These are phyloP conservation scores for Harlomillsia oculata DNA, from an alignment of 1,140 invertebrate genomes.

Conservation along the genomic window DNA sequence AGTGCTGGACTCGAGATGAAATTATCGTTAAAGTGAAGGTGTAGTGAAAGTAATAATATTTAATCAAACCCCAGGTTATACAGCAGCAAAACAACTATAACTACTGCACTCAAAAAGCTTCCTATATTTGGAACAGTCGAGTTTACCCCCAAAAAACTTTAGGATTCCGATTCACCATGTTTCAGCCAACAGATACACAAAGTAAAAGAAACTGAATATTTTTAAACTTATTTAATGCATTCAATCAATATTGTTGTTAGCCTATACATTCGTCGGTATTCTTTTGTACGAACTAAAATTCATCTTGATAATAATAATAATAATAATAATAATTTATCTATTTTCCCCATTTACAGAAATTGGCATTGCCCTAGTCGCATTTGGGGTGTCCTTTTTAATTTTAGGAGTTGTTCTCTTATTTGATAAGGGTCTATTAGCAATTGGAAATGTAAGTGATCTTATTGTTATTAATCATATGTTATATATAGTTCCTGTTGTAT, in stretches of 20 bases:
- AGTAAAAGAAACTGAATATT: no score
- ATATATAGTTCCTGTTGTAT: not conserved
- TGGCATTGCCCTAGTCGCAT: slow-evolving; percentile 89
- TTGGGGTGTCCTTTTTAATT: slow-evolving; percentile 92
- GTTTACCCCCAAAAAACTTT: no score
- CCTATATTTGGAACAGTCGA: no score
- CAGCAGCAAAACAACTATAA: no score
- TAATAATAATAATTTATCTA: not conserved
- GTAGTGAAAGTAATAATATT: no score
- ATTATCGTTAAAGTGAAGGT: no score
- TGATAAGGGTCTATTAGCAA: slow-evolving; percentile 94
- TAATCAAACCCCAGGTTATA: no score
- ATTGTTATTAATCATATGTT: not conserved
- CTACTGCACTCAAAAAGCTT: no score
- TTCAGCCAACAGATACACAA: slow-evolving; percentile 30
- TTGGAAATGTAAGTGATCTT: slow-evolving; percentile 77
- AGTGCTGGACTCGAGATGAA: no score
- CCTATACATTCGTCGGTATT: not conserved
- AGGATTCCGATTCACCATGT: no score
- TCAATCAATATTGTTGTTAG: not conserved
- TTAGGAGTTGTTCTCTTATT: slow-evolving; percentile 90
- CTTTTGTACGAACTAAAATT: not conserved
- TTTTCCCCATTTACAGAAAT: slow-evolving; percentile 64
- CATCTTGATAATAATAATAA: not conserved
- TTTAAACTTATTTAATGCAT: not conserved